phyloP scores from a whole-genome alignment of 2,888 invertebrate species.

The Osedax fenrisi region DNA sequence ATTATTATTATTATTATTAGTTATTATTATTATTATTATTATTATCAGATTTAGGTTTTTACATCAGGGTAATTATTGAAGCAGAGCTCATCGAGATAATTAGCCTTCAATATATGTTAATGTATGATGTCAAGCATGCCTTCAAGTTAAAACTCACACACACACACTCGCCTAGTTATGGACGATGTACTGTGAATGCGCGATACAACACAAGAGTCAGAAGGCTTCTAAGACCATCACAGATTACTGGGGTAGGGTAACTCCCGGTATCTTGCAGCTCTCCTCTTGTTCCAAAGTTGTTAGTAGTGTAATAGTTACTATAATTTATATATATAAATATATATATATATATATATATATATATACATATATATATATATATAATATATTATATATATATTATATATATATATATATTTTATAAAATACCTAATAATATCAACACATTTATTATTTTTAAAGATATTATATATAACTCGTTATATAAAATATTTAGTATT shows the following conservation, averaged over 20 bases:
- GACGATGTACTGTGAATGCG: constrained; percentile 91
- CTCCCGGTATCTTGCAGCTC: constrained; percentile 82
- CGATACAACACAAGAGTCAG: constrained; percentile 41
- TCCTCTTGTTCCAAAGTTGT: constrained; percentile 81
- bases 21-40: too few relatives aligned
- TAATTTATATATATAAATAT: too few relatives aligned
- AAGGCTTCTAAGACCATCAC: constrained; percentile 63
- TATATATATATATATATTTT: not conserved
- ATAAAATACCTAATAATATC: too few relatives aligned
- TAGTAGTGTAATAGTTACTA: too few relatives aligned
- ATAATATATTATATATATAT: constrained; percentile 12
- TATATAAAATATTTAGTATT: too few relatives aligned
- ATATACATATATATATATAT: constrained; percentile 12
- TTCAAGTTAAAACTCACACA: not conserved
- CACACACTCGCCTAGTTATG: constrained; percentile 61
- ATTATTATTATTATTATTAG: too few relatives aligned
- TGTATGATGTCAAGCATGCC: not conserved
- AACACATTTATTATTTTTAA: too few relatives aligned
- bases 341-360: constrained; percentile 13
- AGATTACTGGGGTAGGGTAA: constrained; percentile 97
- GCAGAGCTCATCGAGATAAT: too few relatives aligned
- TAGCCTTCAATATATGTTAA: too few relatives aligned
- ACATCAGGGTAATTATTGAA: too few relatives aligned
- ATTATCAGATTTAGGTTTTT: too few relatives aligned
- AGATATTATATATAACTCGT: too few relatives aligned